Evolutionary conservation across 2,888 invertebrate genomes (phyloP), one percentile per base, ranked within the genome.

Genomic region (Palloptera scutellata): DNA sequence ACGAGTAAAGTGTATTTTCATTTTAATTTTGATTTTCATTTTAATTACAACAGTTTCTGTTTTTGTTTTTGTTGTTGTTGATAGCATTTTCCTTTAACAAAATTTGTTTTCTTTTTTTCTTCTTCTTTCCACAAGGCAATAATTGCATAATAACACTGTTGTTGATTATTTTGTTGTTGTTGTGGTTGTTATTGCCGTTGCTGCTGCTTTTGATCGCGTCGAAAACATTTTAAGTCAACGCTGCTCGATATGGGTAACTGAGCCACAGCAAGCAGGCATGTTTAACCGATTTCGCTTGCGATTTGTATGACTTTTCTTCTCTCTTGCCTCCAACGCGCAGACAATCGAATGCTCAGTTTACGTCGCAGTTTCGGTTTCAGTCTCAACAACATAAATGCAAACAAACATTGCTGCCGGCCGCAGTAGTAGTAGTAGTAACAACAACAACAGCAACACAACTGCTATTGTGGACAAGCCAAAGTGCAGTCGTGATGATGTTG

Each of bases 71-170:
- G n/a, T n/a, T n/a, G n/a, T n/a, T n/a, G n/a, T 61, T 41, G 15
- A 40, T 52, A 30, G 19, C 17, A 19, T 58, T 58, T 58, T 43
- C 55, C 48, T 15, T 15, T 48, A 15, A 13, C 11, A 8, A 15
- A 13, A 3, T 48, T 48, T 10, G 48, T 48, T 1, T 13, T 48
- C 19, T 55, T 55, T 63, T 45, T 12, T 40, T 55, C 17, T 8
- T 41, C 54, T n/a, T 43, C 19, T 64, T 58, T 66, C 48, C 55
- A 63, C 17, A n/a, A 41, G 48, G 52, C 20, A 42, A 59, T 53
- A 61, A 66, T 66, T 66, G 66, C 66, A 66, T 66, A 66, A 66
- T 61, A 61, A 43, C 45, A 51, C 52, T 40, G 55, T 66, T 66
- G 61, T 64, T 64, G 57, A 42, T 42, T 17, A 51, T 57, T 57